Conservation (phyloP, 2,888 invertebrate species). For the Hybos culiciformis region DNA sequence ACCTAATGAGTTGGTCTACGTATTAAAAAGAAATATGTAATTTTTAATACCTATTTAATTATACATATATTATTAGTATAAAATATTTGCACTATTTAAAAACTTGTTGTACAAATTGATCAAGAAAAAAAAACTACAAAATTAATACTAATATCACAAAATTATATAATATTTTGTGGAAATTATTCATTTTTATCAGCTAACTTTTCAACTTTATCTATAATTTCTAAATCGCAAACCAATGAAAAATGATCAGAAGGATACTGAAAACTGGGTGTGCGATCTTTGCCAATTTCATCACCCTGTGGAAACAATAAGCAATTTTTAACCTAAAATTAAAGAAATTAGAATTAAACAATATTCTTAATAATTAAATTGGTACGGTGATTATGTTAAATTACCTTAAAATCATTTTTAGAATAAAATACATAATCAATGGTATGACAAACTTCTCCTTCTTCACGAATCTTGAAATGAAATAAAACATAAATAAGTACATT, state of each 20-base stretch:
- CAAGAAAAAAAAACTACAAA: neutral
- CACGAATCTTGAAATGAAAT: no score
- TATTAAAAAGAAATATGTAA: no score
- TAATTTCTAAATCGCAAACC: conserved; percentile 45
- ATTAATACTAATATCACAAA: neutral
- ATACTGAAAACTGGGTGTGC: conserved; percentile 53
- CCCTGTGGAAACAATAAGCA: conserved; percentile 43
- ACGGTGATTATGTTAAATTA: conserved; percentile 26
- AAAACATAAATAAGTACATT: no score
- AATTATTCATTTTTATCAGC: neutral
- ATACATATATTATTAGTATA: no score
- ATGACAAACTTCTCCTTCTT: conserved; percentile 55
- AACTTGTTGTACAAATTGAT: no score
- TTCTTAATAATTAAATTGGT: neutral
- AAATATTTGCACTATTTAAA: neutral
- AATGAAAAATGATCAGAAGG: conserved; percentile 68
- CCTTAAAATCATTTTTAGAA: conserved; percentile 41
- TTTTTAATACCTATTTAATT: no score
- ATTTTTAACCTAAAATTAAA: conserved; percentile 26
- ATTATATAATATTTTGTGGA: neutral
- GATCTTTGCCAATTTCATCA: conserved; percentile 49
- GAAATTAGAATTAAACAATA: neutral
- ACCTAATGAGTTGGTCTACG: no score
- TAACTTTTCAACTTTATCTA: conserved; percentile 15
- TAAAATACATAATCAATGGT: conserved; percentile 66